Conservation (phyloP, 2,888 invertebrate genomes). For the Apotomis capreana region DNA sequence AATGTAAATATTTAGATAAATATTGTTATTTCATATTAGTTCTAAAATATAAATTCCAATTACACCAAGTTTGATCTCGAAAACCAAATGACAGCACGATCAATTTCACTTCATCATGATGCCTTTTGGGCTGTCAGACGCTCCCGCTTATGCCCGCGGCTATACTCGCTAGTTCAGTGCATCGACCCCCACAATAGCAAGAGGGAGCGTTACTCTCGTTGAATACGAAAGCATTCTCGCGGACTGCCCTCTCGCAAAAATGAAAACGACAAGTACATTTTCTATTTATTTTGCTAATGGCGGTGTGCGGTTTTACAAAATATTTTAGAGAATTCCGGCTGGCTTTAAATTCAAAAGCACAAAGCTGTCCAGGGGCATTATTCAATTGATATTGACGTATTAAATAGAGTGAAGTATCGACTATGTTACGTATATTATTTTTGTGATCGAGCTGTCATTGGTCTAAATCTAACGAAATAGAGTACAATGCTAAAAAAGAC, state of each 20-base stretch:
- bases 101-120: conserved; percentile 9
- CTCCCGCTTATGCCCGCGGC: conserved; percentile 14
- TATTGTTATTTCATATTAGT: too few species aligned
- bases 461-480: too few species aligned
- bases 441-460: too few species aligned
- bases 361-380: too few species aligned
- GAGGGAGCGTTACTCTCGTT: conserved; percentile 49
- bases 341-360: not conserved
- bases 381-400: too few species aligned
- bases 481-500: too few species aligned
- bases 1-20: too few species aligned
- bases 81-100: conserved; percentile 11
- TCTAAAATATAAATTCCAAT: too few species aligned
- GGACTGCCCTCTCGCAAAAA: conserved; percentile 51
- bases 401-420: not conserved
- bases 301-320: conserved; percentile 23
- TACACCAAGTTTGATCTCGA: not conserved
- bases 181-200: conserved; percentile 50
- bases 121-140: conserved; percentile 18
- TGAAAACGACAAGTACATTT: conserved; percentile 49
- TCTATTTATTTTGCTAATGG: conserved; percentile 43
- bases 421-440: too few species aligned
- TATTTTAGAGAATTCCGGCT: not conserved
- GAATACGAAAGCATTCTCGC: conserved; percentile 60
- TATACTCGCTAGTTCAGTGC: conserved; percentile 45